Percentiles rank a stretch among this genome's conserved stretches.
Conservation (phyloP, 2,888 invertebrate species). For the Drosophila neoperkinsi region DNA sequence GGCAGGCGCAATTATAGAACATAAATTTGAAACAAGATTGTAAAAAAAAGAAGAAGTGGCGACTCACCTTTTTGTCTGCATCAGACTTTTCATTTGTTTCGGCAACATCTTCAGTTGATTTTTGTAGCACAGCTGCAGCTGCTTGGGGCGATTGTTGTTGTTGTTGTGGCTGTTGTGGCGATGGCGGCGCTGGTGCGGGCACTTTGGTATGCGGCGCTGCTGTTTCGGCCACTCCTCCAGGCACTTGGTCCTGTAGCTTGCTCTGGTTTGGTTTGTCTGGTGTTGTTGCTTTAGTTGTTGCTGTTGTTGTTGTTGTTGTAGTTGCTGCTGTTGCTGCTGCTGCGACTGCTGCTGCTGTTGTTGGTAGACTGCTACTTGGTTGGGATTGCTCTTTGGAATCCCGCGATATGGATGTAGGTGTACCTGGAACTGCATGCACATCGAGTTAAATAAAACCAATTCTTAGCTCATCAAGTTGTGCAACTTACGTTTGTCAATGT, state of each 20-base stretch:
- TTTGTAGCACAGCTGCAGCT: constrained; percentile 67
- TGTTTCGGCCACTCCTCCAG: constrained; percentile 47
- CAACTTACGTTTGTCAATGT: constrained; percentile 89
- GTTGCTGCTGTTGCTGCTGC: constrained; percentile 30
- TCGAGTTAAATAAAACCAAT: neutral
- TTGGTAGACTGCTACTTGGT: constrained; percentile 79
- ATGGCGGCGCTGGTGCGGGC: constrained; percentile 69
- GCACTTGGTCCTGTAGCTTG: constrained; percentile 57
- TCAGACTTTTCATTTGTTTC: constrained; percentile 71
- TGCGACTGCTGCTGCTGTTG: constrained; percentile 58
- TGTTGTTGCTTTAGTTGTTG: constrained; percentile 67
- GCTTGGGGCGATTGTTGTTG: constrained; percentile 49
- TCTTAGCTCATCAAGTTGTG: neutral
- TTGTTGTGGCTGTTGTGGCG: constrained; percentile 57
- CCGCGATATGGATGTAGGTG: constrained; percentile 84
- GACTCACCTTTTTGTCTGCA: constrained; percentile 83
- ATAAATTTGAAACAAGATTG: neutral
- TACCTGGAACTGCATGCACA: constrained; percentile 82
- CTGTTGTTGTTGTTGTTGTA: constrained; percentile 33
- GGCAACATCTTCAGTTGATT: constrained; percentile 68
- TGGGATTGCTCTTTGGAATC: constrained; percentile 84
- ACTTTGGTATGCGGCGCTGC: constrained; percentile 68
- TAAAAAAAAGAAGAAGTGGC: neutral
- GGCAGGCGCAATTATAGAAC: neutral
- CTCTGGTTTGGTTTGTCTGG: constrained; percentile 72